Base-by-base conservation (phyloP, 2,888 invertebrate genomes). In the Entomobrya proxima region DNA sequence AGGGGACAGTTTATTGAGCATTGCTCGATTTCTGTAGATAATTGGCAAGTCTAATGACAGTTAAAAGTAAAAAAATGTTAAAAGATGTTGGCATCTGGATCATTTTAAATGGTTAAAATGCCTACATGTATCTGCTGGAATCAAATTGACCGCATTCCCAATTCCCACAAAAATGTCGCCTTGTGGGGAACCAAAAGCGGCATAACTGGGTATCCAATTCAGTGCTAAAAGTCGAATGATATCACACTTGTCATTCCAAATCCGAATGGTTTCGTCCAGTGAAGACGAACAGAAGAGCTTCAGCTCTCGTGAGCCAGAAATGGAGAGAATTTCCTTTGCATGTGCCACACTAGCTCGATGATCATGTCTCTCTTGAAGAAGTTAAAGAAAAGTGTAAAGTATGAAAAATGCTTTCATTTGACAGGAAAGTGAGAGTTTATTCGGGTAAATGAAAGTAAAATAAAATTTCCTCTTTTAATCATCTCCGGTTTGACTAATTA, bases 161-260 rank as follows among this genome's bases (percentile, higher is more conserved):
- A 90, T 88, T 21, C 89, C 90, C 40, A 89, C 81, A 69, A 89
- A 89, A 27, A 90, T 88, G 58, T 90, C 90, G 0, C 88, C 89
- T 79, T 90, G 89, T 7, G 78, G 50, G 0, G 90, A 88, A 6
- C 86, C 89, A 83, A 89, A 90, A 5, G 84, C 85, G 5, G 87
- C 89, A 27, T 64, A 88, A 13, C 83, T 77, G 1, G 89, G 89
- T 2, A 85, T 30, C 88, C 88, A 88, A 55, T 90, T 90, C 11
- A 90, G 52, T n/a, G 67, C 81, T 1, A 89, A 64, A 24, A 89
- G 83, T 35, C 89, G 84, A 72, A 90, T 75, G 0, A 90, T 83
- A 32, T 89, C 89, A 72, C 88, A 88, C 27, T 87, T 88, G 0
- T 89, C 85, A 82, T 84, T 88, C 88, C 90, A 90, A 18, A 90